Conservation (phyloP, 2,113 vertebrate species). For the Sylvilagus bachmani region DNA sequence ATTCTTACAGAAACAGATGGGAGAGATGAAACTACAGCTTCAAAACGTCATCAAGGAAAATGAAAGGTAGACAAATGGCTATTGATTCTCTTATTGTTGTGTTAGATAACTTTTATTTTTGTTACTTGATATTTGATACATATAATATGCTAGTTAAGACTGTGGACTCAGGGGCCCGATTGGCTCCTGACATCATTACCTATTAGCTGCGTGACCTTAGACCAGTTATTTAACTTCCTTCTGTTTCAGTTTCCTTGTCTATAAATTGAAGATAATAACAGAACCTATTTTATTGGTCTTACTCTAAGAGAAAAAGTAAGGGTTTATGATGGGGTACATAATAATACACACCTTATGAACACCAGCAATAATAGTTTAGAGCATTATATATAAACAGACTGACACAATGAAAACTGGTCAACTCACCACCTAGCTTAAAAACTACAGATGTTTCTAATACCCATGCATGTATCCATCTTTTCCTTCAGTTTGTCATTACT, state of each 20-base stretch:
- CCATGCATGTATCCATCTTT: background rate
- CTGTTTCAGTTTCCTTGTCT: background rate
- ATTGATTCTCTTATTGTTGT: background rate
- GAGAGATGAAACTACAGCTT: conserved; percentile 91
- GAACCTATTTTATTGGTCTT: background rate
- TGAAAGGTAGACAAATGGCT: conserved; percentile 91
- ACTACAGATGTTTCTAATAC: background rate
- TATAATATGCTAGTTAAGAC: background rate
- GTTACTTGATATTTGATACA: background rate
- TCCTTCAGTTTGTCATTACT: background rate
- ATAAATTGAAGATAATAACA: background rate
- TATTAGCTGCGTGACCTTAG: background rate
- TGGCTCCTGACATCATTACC: conserved; percentile 1
- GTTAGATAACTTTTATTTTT: conserved; percentile 1
- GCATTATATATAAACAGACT: background rate
- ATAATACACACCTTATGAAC: conserved; percentile 10
- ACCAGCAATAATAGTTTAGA: background rate
- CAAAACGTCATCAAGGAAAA: conserved; percentile 95
- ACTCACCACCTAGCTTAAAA: background rate
- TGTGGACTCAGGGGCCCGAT: background rate
- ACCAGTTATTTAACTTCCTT: conserved; percentile 20
- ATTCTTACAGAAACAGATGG: conserved; percentile 90
- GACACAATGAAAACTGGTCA: conserved; percentile 31
- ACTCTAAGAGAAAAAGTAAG: background rate
- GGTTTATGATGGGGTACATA: background rate